Conservation (phyloP, 1,140 invertebrate species). For the Heliothis virescens region DNA sequence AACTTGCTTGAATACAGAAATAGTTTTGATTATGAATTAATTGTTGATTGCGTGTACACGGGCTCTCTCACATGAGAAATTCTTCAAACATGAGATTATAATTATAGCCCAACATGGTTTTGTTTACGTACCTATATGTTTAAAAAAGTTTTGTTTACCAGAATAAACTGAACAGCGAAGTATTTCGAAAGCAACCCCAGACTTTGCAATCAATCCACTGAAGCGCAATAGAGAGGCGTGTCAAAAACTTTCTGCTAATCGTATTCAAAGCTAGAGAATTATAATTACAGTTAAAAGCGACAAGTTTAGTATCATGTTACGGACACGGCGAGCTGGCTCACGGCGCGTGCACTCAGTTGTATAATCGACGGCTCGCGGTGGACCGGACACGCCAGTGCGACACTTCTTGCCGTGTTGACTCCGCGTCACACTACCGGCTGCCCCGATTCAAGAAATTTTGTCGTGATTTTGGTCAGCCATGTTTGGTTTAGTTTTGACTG, state of each 20-base stretch:
- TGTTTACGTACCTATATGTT: neutral
- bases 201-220: conserved; percentile 7
- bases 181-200: conserved; percentile 15
- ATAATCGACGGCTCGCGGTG: conserved; percentile 74
- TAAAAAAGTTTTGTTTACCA: neutral
- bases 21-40: conserved; percentile 37
- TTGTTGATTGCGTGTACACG: neutral
- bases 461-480: conserved; percentile 36
- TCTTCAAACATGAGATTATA: neutral
- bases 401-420: conserved; percentile 37
- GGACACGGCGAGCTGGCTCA: conserved; percentile 58
- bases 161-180: neutral
- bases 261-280: conserved; percentile 43
- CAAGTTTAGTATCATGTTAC: conserved; percentile 56
- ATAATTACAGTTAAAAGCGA: conserved; percentile 54
- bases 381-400: conserved; percentile 64
- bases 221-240: conserved; percentile 31
- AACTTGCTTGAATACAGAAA: conserved; percentile 25
- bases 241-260: conserved; percentile 37
- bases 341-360: conserved; percentile 76
- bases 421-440: conserved; percentile 40
- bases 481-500: conserved; percentile 38
- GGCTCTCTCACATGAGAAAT: neutral
- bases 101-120: neutral
- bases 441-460: conserved; percentile 18